Conservation (phyloP, 1,140 invertebrate genomes). For the Rhyzopertha dominica region DNA sequence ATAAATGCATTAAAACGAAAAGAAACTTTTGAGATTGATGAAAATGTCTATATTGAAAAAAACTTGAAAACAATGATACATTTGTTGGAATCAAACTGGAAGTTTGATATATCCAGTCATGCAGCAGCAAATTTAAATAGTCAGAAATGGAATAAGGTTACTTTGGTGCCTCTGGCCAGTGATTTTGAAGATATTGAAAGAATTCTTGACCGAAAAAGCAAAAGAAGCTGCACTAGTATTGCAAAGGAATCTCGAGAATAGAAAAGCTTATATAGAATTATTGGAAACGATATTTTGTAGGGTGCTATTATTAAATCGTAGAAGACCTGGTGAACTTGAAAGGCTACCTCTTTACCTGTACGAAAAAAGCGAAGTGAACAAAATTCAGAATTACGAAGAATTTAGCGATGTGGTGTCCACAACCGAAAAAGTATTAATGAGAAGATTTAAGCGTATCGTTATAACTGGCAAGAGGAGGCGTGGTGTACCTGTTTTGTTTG, state of each 20-base stretch:
- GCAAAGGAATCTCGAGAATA: conserved; percentile 11
- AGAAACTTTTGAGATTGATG: background rate
- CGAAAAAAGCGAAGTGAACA: conserved; percentile 2
- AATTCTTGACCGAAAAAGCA: conserved; percentile 22
- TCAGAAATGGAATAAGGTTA: conserved; percentile 31
- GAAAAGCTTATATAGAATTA: conserved; percentile 11
- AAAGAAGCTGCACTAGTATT: conserved; percentile 14
- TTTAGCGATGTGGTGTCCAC: conserved; percentile 14
- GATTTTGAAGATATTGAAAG: conserved; percentile 28
- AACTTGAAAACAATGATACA: conserved; percentile 14
- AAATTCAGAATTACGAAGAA: conserved; percentile 24
- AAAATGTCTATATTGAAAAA: conserved; percentile 25
- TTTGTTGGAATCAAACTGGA: conserved; percentile 11
- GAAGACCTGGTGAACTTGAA: conserved; percentile 20
- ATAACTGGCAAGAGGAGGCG: conserved; percentile 23
- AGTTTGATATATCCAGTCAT: conserved; percentile 11
- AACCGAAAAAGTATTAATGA: conserved; percentile 22
- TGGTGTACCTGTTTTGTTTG: conserved; percentile 26
- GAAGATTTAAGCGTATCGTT: conserved; percentile 27
- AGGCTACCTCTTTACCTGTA: conserved; percentile 9
- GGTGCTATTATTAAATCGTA: conserved; percentile 21
- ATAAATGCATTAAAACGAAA: conserved; percentile 15
- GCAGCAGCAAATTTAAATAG: conserved; percentile 19
- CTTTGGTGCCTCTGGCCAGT: conserved; percentile 26
- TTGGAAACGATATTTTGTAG: conserved; percentile 22